Base-by-base conservation (phyloP, 2,113 vertebrate species). In the Atractosteus spatula region DNA sequence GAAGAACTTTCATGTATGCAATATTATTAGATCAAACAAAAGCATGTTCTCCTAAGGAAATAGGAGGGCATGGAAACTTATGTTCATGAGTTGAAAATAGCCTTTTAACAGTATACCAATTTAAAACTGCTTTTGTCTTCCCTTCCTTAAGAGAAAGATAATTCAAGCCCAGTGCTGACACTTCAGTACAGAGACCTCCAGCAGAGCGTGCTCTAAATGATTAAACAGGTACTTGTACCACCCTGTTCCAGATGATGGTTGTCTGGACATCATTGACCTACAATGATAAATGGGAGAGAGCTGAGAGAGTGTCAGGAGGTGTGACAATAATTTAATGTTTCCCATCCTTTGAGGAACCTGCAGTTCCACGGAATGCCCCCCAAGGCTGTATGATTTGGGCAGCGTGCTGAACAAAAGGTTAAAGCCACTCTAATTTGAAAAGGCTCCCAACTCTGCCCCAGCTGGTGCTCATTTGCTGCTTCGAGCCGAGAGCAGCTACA, bases 221-320 rank as follows among this genome's bases (percentile, higher is more conserved):
- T 57, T 62, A 70, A 69, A 63, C 42, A 55, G 47, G 16, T 43
- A 43, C 12, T 56, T 56, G 62, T 12, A 8, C 62, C 6, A 51
- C 76, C 74, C 73, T 66, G 84, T 86, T 83, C 80, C 80, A 86
- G 83, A 86, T 88, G 80, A 75, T 85, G 75, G 80, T 89, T 90
- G 85, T 87, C 81, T 87, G 85, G 80, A 84, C 78, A 77, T 77
- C 86, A 80, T 88, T 83, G 84, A 69, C 56, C 76, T 74, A 85
- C 82, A 80, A 77, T 78, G 89, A 92, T 82, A 86, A 91, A 92
- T 80, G 87, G 72, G 81, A 84, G 82, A 85, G 85, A 89, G 89
- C 87, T 79, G 78, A 77, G 65, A 62, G 74, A 76, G 76, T 84
- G 72, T 68, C 45, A 81, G 73, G 80, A 79, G 81, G 77, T 54